Base-by-base conservation (phyloP, 1,140 invertebrate genomes). In the Amphibalanus amphitrite region DNA sequence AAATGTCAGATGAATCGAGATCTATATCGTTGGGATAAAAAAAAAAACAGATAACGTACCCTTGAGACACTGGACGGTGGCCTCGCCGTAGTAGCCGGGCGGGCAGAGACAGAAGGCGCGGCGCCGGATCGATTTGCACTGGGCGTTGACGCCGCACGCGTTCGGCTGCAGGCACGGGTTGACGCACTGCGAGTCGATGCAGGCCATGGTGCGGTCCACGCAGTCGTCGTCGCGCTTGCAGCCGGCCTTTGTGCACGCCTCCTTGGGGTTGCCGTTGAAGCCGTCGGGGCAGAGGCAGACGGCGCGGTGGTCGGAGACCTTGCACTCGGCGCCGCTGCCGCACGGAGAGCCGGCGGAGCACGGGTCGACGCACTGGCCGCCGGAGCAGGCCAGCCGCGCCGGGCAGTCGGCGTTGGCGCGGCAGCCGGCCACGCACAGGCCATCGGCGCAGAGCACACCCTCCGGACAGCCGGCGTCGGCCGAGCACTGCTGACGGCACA, bases 131-230 rank as follows among this genome's bases (percentile, higher is more conserved):
- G 92, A 87, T n/a, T 87, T 84, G 77, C 93, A 95, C 74, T 92
- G 89, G 0, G 92, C 91, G 80, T 94, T 93, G 23, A 85, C 79
- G 17, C 92, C 92, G 77, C 92, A 95, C n/a, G 89, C 87, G 75
- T 86, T 88, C 8, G 82, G 82, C 68, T 86, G 81, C 29, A 89
- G 76, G 77, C 92, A 95, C 3, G 92, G 90, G 82, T 93, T 93
- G 69, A 86, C 87, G 76, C 92, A 95, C 78, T 78, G 83, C 28
- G 85, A 81, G 72, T 89, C 87, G 23, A 84, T 84, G 78, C 92
- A 95, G 73, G 83, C 84, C 79, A 93, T 91, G 75, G 87, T 89
- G 1, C 10, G 26, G 0, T 82, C 75, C 69, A 87, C 87, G 78
- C 93, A 95, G 74, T 95, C 91, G 0, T 85, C 81, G 77, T 93